Base-by-base conservation (phyloP, 2,113 vertebrate genomes). In the Sceloporus tristichus region DNA sequence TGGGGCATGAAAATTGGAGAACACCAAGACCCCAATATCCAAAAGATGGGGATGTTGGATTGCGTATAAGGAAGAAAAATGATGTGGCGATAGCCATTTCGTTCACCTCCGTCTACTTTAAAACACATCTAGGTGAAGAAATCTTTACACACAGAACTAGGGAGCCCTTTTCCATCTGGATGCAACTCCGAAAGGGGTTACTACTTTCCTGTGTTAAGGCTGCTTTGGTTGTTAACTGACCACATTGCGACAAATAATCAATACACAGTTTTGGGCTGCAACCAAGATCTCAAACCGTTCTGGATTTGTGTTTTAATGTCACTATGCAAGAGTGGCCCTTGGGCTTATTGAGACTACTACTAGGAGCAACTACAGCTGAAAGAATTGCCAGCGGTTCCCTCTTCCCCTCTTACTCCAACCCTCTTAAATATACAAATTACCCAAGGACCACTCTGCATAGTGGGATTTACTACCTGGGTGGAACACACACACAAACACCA, bases 41-140 rank as follows among this genome's bases (percentile, higher is more conserved):
- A 94, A 94, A 91, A 93, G 92, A 87, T 48, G 38, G 74, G 38
- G 74, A 40, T 40, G 34, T 16, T 7, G 19, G 25, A 13, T 18
- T 34, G 34, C 8, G 65, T 48, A 91, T 4, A 34, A 34, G 34
- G 34, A 34, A 34, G 34, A 34, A 34, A 34, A 34, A 34, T 34
- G 95, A 93, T 93, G 97, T 97, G 97, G 97, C 97, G 97, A 97
- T 96, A 94, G 95, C 93, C 90, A 91, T 97, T 97, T 97, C 96
- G 94, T 93, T 96, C 96, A 96, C 90, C 97, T 96, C 94, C 66
- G 78, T 95, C 97, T 97, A 96, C 94, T 94, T 94, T 34, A 93
- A 95, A 34, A 95, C 85, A 75, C 92, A 75, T 87, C 86, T 92
- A 94, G 95, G 91, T 92, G 91, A 25, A 84, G 96, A 97, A 97